These are phyloP conservation scores for Cisticola juncidis DNA, from an alignment of 2,113 vertebrate genomes.

Conservation along the genomic window DNA sequence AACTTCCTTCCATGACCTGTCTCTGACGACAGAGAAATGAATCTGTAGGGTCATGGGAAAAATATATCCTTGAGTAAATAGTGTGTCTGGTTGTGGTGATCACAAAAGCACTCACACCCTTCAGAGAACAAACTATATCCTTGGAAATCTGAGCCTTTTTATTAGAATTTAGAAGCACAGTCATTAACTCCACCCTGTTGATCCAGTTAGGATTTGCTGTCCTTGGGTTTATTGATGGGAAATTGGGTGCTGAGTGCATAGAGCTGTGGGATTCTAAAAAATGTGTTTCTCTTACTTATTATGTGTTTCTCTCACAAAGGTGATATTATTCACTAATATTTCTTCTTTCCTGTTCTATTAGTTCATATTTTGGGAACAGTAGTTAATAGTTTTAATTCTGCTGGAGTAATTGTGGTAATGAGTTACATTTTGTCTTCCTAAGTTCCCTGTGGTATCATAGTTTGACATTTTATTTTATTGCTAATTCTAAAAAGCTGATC, in stretches of 20 bases:
- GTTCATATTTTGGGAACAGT: not conserved
- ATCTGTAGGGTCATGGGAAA: constrained; percentile 34
- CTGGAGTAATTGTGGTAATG: not conserved
- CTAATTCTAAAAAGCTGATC: not conserved
- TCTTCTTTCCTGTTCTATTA: not conserved
- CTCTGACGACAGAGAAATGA: not conserved
- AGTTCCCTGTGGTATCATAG: not conserved
- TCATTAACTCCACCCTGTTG: not conserved
- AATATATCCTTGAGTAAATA: constrained; percentile 11
- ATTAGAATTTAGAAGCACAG: not conserved
- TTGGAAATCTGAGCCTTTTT: not conserved
- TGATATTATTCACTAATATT: not conserved
- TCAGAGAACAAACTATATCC: not conserved
- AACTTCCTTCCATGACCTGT: not conserved
- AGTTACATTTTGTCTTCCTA: not conserved
- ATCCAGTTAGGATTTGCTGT: not conserved
- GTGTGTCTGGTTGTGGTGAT: not conserved
- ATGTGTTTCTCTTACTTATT: not conserved
- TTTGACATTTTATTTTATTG: constrained; percentile 10
- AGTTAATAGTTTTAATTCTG: constrained; percentile 2
- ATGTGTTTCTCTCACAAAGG: not conserved
- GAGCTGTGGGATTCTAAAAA: not conserved
- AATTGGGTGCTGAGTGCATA: not conserved
- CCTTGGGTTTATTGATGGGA: not conserved
- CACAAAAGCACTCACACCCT: not conserved